Evolutionary conservation across 2,797 vertebrate species (phyloP).

Genomic region (Garrulus glandarius): DNA sequence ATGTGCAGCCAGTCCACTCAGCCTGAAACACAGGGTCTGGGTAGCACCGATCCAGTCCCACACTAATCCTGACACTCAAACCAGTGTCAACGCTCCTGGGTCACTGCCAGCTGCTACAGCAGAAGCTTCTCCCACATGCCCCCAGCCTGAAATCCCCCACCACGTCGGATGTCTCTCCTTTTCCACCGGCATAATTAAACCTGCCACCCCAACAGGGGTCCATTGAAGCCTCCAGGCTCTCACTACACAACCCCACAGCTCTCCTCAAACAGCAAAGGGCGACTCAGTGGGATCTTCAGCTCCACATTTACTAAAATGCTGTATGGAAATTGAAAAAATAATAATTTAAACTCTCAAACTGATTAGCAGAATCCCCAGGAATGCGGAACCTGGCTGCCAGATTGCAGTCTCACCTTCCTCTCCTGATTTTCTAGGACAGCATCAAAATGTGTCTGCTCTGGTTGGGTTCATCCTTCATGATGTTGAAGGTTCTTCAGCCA

Average conservation of each 20-base stretch:
- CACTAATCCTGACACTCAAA: background rate
- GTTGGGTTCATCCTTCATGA: background rate
- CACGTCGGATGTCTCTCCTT: accelerated
- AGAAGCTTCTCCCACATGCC: background rate
- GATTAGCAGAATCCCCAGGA: background rate
- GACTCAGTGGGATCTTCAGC: background rate
- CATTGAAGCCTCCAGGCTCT: background rate
- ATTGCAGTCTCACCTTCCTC: accelerated
- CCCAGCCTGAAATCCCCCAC: background rate
- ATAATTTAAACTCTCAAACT: background rate
- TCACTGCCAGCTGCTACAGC: background rate
- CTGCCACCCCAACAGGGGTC: background rate
- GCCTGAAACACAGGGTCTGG: accelerated
- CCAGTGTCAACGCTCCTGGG: background rate
- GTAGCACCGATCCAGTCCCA: accelerated
- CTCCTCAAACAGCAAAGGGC: background rate
- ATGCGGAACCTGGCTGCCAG: background rate
- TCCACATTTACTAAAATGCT: background rate
- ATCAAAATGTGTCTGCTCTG: background rate
- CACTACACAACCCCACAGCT: background rate
- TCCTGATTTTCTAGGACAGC: background rate
- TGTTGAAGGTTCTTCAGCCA: background rate
- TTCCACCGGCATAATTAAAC: background rate
- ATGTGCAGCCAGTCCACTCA: accelerated
- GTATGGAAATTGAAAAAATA: background rate